phyloP scores from a whole-genome alignment of 2,888 invertebrate genomes.

The Lasioglossum lativentre region DNA sequence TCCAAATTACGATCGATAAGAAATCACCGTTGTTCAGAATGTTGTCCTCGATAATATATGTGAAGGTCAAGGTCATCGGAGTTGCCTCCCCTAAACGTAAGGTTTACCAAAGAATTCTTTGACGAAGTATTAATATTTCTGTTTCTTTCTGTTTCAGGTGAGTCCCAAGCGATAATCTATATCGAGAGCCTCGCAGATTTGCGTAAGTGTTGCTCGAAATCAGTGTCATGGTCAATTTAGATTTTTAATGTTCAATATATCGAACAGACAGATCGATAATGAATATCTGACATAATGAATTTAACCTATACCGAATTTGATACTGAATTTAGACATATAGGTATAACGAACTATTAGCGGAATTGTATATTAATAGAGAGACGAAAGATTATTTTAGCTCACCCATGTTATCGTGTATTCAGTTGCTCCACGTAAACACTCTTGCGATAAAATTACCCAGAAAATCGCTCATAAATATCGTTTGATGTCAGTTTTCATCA shows the following conservation, averaged over 20 bases:
- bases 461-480: conserved; percentile 23
- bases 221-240: neutral
- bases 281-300: neutral
- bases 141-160: conserved; percentile 6
- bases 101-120: too few relatives aligned
- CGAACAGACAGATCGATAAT: neutral
- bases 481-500: conserved; percentile 42
- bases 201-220: neutral
- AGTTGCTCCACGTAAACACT: neutral
- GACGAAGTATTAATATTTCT: neutral
- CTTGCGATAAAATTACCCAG: neutral
- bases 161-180: neutral
- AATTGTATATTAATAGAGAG: neutral
- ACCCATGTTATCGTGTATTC: conserved; percentile 39
- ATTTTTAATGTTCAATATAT: neutral
- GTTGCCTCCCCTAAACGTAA: too few relatives aligned
- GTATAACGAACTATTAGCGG: neutral
- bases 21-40: too few relatives aligned
- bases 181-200: neutral
- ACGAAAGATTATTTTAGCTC: conserved; percentile 26
- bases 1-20: too few relatives aligned
- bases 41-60: too few relatives aligned
- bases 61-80: too few relatives aligned
- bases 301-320: conserved; percentile 19
- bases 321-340: neutral